Evolutionary conservation across 2,113 vertebrate species (phyloP), one percentile per base, ranked within the genome.

Genomic region (Emberiza fucata): DNA sequence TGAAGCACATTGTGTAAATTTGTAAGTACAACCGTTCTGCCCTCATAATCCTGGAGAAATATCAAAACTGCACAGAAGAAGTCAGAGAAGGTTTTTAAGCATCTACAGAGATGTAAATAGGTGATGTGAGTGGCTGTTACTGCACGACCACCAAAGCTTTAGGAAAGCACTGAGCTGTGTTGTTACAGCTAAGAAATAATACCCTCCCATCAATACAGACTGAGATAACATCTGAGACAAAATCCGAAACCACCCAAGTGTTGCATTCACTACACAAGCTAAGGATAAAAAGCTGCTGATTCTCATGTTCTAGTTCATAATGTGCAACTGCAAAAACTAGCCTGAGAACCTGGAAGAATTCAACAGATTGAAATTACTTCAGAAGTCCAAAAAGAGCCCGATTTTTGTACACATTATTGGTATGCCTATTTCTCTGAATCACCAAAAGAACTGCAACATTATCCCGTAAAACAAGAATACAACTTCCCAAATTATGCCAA

Each of bases 331-430:
- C 53, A 69, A 81, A 81, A 75, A 27, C 28, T 37, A 21, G 23
- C 4, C 61, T 22, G 39, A 73, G 28, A 75, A 79, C 28, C 42
- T 37, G 12, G 23, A 45, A 84, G 57, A 68, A 56, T 68, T 60
- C 39, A 83, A 77, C 71, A 60, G 35, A 45, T 4, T 20, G 50
- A 75, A 70, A 71, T 39, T 51, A 48, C 31, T 84, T 91, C n/a
- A 25, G 5, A 78, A 89, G 27, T 22, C 12, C 12, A 33, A 56
- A 53, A 29, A 47, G 8, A 18, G 1, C 17, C 53, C 31, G 2
- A 21, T 31, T 68, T 82, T 56, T 1, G 0, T 31, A 28, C 9
- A 5, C 13, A n/a, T 16, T 75, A 61, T 54, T 1, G 3, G 3
- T 39, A 14, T 12, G 29, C 33, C 35, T 64, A 47, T 59, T 29